Percentiles rank a stretch among this genome's conserved stretches.
These are phyloP conservation scores for Ivindomyrus marchei DNA, from an alignment of 2,113 vertebrate genomes.

Conservation along the genomic window DNA sequence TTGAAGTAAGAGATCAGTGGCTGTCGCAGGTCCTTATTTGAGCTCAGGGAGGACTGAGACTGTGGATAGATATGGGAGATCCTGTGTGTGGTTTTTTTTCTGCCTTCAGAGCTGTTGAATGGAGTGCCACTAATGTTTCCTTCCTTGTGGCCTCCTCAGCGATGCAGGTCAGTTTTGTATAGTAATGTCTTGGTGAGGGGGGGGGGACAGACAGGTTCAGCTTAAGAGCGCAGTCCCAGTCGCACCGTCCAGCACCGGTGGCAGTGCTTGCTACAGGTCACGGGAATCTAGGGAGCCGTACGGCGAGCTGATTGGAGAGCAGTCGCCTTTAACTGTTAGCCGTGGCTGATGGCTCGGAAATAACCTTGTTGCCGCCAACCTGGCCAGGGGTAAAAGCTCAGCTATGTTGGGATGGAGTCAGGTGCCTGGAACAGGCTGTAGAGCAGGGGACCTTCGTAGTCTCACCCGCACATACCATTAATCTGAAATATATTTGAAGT, in stretches of 20 bases:
- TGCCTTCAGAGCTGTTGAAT: background rate
- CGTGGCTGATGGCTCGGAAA: background rate
- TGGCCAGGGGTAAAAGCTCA: background rate
- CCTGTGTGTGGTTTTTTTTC: background rate
- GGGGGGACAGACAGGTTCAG: background rate
- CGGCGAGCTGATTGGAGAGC: background rate
- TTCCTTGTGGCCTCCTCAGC: background rate
- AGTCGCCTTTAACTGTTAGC: background rate
- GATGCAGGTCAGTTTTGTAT: background rate
- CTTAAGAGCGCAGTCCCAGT: background rate
- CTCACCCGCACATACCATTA: background rate
- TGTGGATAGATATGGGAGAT: background rate
- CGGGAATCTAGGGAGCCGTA: background rate
- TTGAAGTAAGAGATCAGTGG: background rate
- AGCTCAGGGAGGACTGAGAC: background rate
- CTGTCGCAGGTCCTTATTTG: background rate
- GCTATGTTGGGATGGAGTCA: background rate
- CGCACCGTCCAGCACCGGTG: background rate
- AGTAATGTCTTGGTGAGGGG: background rate
- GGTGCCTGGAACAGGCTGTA: background rate
- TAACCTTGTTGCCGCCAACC: background rate
- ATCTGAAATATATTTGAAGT: background rate
- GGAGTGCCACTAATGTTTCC: background rate
- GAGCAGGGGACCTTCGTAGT: background rate
- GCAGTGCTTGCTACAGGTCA: background rate